Percentiles rank a stretch among this genome's conserved stretches.
Conservation (phyloP, 2,797 vertebrate genomes). For the Sparidentex hasta region DNA sequence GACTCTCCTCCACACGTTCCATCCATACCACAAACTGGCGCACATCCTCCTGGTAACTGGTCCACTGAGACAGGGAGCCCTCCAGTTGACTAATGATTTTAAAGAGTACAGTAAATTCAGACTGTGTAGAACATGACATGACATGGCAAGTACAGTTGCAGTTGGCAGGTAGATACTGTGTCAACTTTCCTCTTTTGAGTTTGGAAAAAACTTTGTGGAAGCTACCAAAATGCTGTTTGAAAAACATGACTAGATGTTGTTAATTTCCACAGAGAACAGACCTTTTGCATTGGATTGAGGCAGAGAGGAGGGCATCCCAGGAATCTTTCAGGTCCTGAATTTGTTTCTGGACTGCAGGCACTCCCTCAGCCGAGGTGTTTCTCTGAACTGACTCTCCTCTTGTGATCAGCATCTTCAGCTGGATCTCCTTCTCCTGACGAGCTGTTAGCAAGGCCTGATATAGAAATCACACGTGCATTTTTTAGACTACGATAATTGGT, state of each 20-base stretch:
- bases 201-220: not conserved
- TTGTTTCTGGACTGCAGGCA: constrained; percentile 89
- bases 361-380: constrained; percentile 94
- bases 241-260: not conserved
- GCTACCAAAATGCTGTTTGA: not conserved
- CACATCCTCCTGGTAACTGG: constrained; percentile 97
- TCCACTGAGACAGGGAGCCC: constrained; percentile 96
- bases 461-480: constrained; percentile 27
- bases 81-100: constrained; percentile 91
- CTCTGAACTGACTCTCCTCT: constrained; percentile 96
- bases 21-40: constrained; percentile 94
- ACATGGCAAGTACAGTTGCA: not conserved
- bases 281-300: constrained; percentile 97
- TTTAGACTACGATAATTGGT: not conserved
- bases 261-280: constrained; percentile 56
- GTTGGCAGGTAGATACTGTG: not conserved
- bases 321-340: constrained; percentile 93
- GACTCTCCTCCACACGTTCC: constrained; percentile 89
- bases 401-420: constrained; percentile 94
- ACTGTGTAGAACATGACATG: rapidly evolving
- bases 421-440: constrained; percentile 97
- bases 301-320: constrained; percentile 93
- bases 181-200: not conserved
- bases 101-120: constrained; percentile 27
- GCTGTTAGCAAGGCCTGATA: constrained; percentile 87